These are phyloP conservation scores for Melanogrammus aeglefinus DNA, from an alignment of 2,797 vertebrate species.

Conservation along the genomic window DNA sequence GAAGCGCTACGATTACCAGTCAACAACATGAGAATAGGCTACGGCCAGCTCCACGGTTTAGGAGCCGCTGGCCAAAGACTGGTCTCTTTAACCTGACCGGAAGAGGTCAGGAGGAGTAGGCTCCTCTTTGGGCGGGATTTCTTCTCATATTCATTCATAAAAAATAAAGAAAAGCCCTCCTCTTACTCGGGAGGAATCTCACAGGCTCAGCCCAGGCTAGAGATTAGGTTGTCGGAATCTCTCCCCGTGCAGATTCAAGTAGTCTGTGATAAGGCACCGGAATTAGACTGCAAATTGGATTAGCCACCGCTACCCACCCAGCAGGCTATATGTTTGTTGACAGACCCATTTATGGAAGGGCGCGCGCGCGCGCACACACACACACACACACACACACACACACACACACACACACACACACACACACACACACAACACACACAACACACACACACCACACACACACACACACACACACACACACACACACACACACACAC, in stretches of 20 bases:
- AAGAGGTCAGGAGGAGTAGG: slow-evolving; percentile 27
- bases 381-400: slow-evolving; percentile 10
- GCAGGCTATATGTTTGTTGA: slow-evolving; percentile 31
- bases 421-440: slow-evolving; percentile 16
- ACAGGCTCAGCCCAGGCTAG: slow-evolving; percentile 44
- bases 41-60: neutral
- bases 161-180: slow-evolving; percentile 41
- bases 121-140: slow-evolving; percentile 32
- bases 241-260: slow-evolving; percentile 69
- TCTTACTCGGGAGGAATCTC: slow-evolving; percentile 39
- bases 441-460: neutral
- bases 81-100: slow-evolving; percentile 26
- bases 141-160: slow-evolving; percentile 48
- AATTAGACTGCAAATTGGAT: slow-evolving; percentile 78
- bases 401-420: slow-evolving; percentile 4
- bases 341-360: neutral
- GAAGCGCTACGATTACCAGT: slow-evolving; percentile 49
- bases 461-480: neutral
- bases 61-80: slow-evolving; percentile 22
- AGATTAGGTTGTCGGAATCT: slow-evolving; percentile 58
- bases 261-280: slow-evolving; percentile 64
- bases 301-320: slow-evolving; percentile 68
- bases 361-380: neutral
- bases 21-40: slow-evolving; percentile 44
- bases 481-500: neutral